Base-by-base conservation (phyloP, 2,888 invertebrate genomes). In the Caenorhabditis afra region DNA sequence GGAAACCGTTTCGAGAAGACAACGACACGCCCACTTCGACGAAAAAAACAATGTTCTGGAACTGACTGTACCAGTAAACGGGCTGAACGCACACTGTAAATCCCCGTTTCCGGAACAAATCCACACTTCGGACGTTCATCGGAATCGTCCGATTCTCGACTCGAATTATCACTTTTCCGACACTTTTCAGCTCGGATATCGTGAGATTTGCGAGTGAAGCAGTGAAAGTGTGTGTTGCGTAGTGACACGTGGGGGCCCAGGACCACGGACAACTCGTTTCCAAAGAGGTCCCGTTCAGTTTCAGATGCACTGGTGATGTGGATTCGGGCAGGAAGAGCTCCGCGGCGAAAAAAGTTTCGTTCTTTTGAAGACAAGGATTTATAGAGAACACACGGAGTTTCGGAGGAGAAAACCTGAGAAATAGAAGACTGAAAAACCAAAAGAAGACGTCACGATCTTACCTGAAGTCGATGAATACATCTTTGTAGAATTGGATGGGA, bases 1-100 rank as follows among this genome's bases (percentile, higher is more conserved):
- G 7, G 7, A 29, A 29, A 29, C 4, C 3, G 29, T 29, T 29
- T 29, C n/a, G n/a, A n/a, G n/a, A n/a, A n/a, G n/a, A n/a, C n/a
- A n/a, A n/a, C 3, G n/a, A n/a, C 20, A 22, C 7, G 29, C 29
- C 3, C 18, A 75, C 65, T 70, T 85, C 85, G 41, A 85, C 20
- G 49, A 83, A 85, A 1, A 78, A 45, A 10, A 83, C 62, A 20
- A 85, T 59, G 20, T 75, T 78, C 23, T 67, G 75, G 74, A 76
- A 79, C 50, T 85, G 80, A 4, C 76, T 70, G 57, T 77, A 81
- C 82, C 81, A 84, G 39, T 81, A 84, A 20, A 84, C 61, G 0
- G 84, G 83, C 5, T 79, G 81, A 16, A 84, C 71, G 52, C 84
- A 84, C n/a, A 84, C 70, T 14, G 83, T 74, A 8, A 83, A 39